Conservation (phyloP, 2,797 vertebrate species). For the Lagorchestes hirsutus region DNA sequence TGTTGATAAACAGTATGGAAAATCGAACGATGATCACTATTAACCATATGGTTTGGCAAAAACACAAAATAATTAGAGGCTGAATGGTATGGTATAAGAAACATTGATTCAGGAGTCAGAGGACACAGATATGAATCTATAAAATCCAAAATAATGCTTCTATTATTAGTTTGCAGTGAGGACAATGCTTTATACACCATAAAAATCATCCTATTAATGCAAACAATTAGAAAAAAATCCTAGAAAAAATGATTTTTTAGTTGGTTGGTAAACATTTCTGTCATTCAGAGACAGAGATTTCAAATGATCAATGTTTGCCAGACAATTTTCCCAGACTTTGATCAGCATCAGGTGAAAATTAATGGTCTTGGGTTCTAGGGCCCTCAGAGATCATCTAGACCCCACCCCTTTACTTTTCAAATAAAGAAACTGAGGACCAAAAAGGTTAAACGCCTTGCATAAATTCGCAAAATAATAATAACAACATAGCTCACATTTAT, state of each 20-base stretch:
- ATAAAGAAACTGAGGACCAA: background rate
- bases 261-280: background rate
- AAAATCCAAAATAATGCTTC: background rate
- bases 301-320: background rate
- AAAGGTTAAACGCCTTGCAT: background rate
- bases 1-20: slow-evolving; percentile 46
- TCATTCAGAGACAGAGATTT: background rate
- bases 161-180: background rate
- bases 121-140: background rate
- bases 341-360: background rate
- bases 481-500: background rate
- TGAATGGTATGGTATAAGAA: background rate
- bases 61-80: slow-evolving; percentile 40
- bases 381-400: background rate
- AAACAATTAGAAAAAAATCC: background rate
- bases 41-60: slow-evolving; percentile 28
- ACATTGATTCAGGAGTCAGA: background rate
- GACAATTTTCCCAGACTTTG: background rate
- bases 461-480: background rate
- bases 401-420: background rate
- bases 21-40: slow-evolving; percentile 44
- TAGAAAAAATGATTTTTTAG: background rate
- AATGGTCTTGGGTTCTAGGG: background rate
- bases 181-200: background rate
- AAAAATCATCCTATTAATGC: background rate